Evolutionary conservation across 2,113 vertebrate genomes (phyloP), one percentile per base, ranked within the genome.

Genomic region (Lophius piscatorius): DNA sequence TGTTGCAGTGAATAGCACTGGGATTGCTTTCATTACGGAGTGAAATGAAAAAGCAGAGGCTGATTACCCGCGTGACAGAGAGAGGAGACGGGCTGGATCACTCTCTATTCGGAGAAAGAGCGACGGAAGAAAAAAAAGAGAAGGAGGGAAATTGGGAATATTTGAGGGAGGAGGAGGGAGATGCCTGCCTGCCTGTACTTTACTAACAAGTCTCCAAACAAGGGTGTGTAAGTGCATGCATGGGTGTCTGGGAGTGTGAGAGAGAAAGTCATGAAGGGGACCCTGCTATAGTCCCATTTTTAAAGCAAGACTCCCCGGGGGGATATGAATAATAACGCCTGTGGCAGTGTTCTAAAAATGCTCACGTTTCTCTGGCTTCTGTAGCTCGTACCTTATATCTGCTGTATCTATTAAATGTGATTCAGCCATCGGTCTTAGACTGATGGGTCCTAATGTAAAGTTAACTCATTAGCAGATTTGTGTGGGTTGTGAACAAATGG

Each of bases 1-100:
- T 38, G 73, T 78, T 13, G 71, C 86, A 85, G 70, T 87, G 87
- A 88, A 90, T 89, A 76, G 86, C 84, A 9, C 76, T 79, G 85
- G 87, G 86, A 91, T 91, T 90, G 91, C 85, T 90, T 91, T 91
- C 87, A 91, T 92, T 91, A 91, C 78, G 6, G 73, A 82, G 84
- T 74, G 88, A 89, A 91, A 91, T 90, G 83, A 90, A 88, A 92
- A 80, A 75, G 83, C 74, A 50, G 82, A 79, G 87, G 81, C 80
- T 90, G 89, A 91, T 91, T 90, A 91, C 85, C 79, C 81, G 78
- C 71, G 78, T 87, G 89, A 91, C 82, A 54, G 70, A 70, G 78
- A 78, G 81, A 52, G 74, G 74, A 85, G 84, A 70, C 60, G 60
- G 70, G 72, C 71, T 54, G 80, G 78, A 87, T 87, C 79, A 35